Evolutionary conservation across 2,888 invertebrate genomes (phyloP), one percentile per base, ranked within the genome.

Genomic region (Creontiades dilutus): DNA sequence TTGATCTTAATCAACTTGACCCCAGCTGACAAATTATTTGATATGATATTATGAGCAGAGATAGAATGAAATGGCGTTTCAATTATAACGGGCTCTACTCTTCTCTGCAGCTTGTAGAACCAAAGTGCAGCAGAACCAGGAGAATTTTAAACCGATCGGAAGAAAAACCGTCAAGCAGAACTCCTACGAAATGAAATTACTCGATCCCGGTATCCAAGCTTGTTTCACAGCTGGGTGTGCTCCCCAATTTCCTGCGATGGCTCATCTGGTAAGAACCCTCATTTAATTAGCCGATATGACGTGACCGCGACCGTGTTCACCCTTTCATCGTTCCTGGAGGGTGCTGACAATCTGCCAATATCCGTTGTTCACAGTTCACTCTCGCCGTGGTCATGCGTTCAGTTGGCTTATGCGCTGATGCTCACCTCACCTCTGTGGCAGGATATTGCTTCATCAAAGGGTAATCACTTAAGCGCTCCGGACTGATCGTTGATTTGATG

Each of bases 271-370:
- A 57, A 57, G 57, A 57, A 57, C 16, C 7, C 57, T 16, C 57
- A 57, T 57, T 57, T 57, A 57, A 57, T 57, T 57, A 57, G 57
- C 57, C 57, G 57, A 57, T n/a, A 57, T 57, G 57, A 57, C 57
- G 57, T 57, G 57, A 57, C 57, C 57, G 57, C 57, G 57, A 16
- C 57, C 57, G n/a, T 57, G 57, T 57, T 57, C 57, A n/a, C 57
- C 57, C 57, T 57, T 57, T 57, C 57, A 57, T 57, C 57, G 57
- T 57, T 7, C 16, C 57, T 2, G n/a, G 16, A n/a, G n/a, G 57
- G 57, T 7, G 52, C 14, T 57, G 57, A 14, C 57, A 57, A 57
- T 57, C 57, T 57, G 57, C 57, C 57, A n/a, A 57, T 57, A 57
- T 0, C 57, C 57, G n/a, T 57, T 57, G 16, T 57, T 57, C 57